Base-by-base conservation (phyloP, 2,888 invertebrate species). In the Morpho achilles region DNA sequence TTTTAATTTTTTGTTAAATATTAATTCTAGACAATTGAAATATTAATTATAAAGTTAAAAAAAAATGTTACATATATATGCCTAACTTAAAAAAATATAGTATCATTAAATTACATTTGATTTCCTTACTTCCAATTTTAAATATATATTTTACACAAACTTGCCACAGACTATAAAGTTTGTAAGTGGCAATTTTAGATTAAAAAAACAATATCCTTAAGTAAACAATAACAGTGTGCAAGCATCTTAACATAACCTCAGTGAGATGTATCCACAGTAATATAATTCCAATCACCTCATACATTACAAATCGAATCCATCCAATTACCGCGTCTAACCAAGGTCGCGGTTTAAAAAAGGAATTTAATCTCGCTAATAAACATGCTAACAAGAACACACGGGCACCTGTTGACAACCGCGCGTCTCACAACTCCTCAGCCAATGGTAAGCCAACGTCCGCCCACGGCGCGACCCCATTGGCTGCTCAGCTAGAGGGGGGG, bases 321-420 rank as follows among this genome's bases (percentile, higher is more conserved):
- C 72, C 79, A 76, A 80, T 79, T 77, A 76, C 77, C 72, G 76
- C 75, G 76, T 77, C 74, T 67, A 67, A 66, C 76, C 77, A 73
- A 82, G 83, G 81, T 81, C 79, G 83, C 77, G 81, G 82, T 73
- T 80, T 75, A 81, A 85, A 87, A 87, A 88, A 84, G 77, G 82
- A 84, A 87, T 84, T 84, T 85, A 86, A 89, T 89, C 87, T 81
- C 72, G 77, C 88, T 90, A 88, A 89, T 89, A 89, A 87, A 87
- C 87, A 89, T 84, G 87, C 87, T 87, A 87, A 88, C 86, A 89
- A 82, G 83, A 83, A 82, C 82, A 77, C 80, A 76, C 74, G 77
- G 80, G 80, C 84, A 91, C 91, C 93, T 93, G 82, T 93, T 93
- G 77, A 92, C 84, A 58, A 87, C 79, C 80, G 73, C 80, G 85